Percentiles rank a stretch among this genome's conserved stretches.
Conservation (phyloP, 2,888 invertebrate genomes). For the Coelopa pilipes region DNA sequence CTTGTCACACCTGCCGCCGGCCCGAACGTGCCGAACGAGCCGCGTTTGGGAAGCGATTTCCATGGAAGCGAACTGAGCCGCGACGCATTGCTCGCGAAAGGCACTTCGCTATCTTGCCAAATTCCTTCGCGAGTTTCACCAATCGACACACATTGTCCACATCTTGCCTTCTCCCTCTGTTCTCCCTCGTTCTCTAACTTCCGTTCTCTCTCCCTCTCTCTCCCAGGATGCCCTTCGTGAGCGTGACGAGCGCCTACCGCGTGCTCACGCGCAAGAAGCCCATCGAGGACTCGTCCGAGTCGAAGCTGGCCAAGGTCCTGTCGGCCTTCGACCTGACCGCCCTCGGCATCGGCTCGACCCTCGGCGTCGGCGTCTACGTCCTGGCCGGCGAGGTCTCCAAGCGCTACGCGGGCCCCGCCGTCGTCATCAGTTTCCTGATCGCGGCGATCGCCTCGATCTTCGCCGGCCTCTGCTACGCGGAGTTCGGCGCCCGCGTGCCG, state of each 20-base stretch:
- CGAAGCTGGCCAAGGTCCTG: constrained; percentile 77
- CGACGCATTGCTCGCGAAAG: too few species aligned
- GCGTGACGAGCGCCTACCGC: constrained; percentile 51
- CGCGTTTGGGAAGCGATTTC: too few species aligned
- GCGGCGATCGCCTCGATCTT: constrained; percentile 91
- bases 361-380: constrained; percentile 93
- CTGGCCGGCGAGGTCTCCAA: constrained; percentile 86
- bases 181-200: too few species aligned
- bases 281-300: constrained; percentile 63
- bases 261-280: constrained; percentile 67
- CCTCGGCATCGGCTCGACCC: constrained; percentile 82
- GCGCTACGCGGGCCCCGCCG: constrained; percentile 85
- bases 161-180: too few species aligned
- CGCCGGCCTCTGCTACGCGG: constrained; percentile 90
- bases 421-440: constrained; percentile 86
- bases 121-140: too few species aligned
- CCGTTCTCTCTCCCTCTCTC: constrained; percentile 30
- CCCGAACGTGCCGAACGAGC: too few species aligned
- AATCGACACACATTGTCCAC: too few species aligned
- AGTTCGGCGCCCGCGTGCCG: constrained; percentile 89
- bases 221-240: constrained; percentile 55
- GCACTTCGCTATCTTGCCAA: too few species aligned
- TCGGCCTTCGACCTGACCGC: constrained; percentile 86
- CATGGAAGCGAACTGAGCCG: too few species aligned
- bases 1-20: too few species aligned